A percentile compares a stretch with the other conserved stretches of the same genome.
phyloP scores from a whole-genome alignment of 2,888 invertebrate species.

The Epirrita christyi region DNA sequence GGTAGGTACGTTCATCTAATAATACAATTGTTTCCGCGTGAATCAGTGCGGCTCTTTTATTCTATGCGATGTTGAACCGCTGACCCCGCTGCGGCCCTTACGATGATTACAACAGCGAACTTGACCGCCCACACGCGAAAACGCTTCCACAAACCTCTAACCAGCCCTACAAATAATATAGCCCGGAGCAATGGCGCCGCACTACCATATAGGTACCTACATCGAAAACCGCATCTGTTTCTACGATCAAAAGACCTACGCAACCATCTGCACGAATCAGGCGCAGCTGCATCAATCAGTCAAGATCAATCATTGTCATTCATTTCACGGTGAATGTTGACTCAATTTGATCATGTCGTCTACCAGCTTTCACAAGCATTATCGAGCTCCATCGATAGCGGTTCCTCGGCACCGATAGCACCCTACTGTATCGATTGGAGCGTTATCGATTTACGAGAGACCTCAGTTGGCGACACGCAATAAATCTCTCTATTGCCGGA shows the following conservation, averaged over 20 bases:
- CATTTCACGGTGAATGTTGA: constrained; percentile 48
- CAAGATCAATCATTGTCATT: constrained; percentile 59
- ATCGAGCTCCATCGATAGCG: constrained; percentile 54
- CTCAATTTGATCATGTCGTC: constrained; percentile 47
- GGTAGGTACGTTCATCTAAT: constrained; percentile 42
- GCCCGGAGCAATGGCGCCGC: constrained; percentile 28
- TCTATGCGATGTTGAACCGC: constrained; percentile 60
- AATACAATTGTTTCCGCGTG: constrained; percentile 64
- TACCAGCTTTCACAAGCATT: constrained; percentile 67
- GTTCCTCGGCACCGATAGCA: constrained; percentile 55
- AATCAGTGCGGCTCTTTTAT: constrained; percentile 65
- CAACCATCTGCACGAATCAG: constrained; percentile 36
- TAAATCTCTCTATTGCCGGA: constrained; percentile 64
- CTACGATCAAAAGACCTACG: constrained; percentile 44
- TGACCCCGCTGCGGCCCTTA: constrained; percentile 65
- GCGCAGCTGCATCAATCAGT: constrained; percentile 43
- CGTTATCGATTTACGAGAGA: constrained; percentile 72
- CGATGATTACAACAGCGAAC: constrained; percentile 71
- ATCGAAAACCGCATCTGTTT: constrained; percentile 44
- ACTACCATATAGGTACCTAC: constrained; percentile 11
- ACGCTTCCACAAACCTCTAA: constrained; percentile 53
- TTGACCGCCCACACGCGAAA: constrained; percentile 74
- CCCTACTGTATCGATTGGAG: constrained; percentile 62
- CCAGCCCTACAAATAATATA: constrained; percentile 45
- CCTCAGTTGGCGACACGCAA: constrained; percentile 59